phyloP scores from a whole-genome alignment of 2,113 vertebrate species.

The Numida meleagris region DNA sequence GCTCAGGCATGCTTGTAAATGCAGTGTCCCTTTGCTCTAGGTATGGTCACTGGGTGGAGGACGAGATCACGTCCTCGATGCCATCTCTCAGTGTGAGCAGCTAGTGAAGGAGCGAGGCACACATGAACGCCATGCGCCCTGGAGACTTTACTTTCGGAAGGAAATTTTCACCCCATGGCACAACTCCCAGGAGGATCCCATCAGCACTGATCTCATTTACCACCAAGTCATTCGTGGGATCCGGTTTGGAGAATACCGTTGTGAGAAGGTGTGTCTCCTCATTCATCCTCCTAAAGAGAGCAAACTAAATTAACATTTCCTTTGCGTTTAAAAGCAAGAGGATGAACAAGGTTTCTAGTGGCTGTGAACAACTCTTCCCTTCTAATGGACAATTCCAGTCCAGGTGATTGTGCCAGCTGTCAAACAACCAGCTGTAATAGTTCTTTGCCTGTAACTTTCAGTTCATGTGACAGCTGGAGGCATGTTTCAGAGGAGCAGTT shows the following conservation, averaged over 20 bases:
- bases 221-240: slow-evolving; percentile 89
- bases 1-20: neutral
- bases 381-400: neutral
- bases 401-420: neutral
- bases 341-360: neutral
- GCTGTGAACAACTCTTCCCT: neutral
- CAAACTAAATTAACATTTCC: neutral
- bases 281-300: neutral
- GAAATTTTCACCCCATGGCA: slow-evolving; percentile 98
- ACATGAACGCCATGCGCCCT: slow-evolving; percentile 88
- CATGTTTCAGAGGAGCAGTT: neutral
- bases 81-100: slow-evolving; percentile 95
- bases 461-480: neutral
- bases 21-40: slow-evolving; percentile 31
- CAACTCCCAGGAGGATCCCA: slow-evolving; percentile 81
- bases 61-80: slow-evolving; percentile 90
- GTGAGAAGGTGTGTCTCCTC: slow-evolving; percentile 81
- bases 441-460: neutral
- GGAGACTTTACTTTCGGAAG: slow-evolving; percentile 93
- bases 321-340: neutral
- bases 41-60: slow-evolving; percentile 92
- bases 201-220: slow-evolving; percentile 94
- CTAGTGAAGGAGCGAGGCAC: slow-evolving; percentile 83
- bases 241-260: slow-evolving; percentile 88
- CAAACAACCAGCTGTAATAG: neutral